Conservation (phyloP, 2,888 invertebrate species). For the Rhyacophila evoluta region DNA sequence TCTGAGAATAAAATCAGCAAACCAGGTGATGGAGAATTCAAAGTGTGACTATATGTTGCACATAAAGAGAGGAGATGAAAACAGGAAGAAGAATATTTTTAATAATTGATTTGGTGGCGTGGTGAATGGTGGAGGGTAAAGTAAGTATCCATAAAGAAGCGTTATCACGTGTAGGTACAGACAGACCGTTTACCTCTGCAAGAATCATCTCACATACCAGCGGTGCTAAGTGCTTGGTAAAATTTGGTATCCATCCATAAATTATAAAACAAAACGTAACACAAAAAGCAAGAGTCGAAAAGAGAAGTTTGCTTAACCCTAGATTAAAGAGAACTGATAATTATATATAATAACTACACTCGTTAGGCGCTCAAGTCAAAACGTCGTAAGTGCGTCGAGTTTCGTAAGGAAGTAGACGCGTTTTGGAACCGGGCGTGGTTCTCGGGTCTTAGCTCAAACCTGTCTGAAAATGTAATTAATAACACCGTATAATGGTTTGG, state of each 20-base stretch:
- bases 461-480: conserved; percentile 54
- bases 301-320: conserved; percentile 68
- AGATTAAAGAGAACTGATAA: conserved; percentile 69
- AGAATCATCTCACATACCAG: conserved; percentile 37
- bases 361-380: conserved; percentile 58
- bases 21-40: too few species aligned
- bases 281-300: conserved; percentile 38
- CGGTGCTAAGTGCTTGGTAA: conserved; percentile 14
- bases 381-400: conserved; percentile 15
- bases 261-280: conserved; percentile 45
- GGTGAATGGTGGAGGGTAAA: too few species aligned
- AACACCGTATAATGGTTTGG: conserved; percentile 51
- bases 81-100: too few species aligned
- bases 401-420: conserved; percentile 23
- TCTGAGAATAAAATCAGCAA: too few species aligned
- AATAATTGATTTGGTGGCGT: too few species aligned
- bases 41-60: too few species aligned
- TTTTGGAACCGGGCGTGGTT: conserved; percentile 20
- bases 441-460: conserved; percentile 51
- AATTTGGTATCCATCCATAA: conserved; percentile 35
- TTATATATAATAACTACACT: conserved; percentile 67
- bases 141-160: too few species aligned
- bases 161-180: conserved; percentile 8
- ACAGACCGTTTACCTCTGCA: neutral
- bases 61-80: too few species aligned